phyloP scores from a whole-genome alignment of 2,113 vertebrate species.

The Struthio camelus region DNA sequence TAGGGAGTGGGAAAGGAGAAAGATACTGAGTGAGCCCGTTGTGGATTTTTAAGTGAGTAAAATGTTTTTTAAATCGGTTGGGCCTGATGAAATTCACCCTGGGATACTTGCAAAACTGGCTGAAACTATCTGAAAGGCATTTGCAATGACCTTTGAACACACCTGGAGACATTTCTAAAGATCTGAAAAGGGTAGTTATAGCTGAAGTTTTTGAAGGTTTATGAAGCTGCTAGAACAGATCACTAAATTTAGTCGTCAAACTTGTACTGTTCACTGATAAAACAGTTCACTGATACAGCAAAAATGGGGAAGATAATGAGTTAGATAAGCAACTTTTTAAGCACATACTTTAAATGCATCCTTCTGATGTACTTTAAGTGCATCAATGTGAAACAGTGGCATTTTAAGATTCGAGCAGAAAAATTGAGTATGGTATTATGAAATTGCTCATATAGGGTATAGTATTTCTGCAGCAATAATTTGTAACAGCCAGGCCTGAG shows the following conservation, averaged over 20 bases:
- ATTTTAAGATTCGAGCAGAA: neutral
- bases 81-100: neutral
- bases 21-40: too few species aligned
- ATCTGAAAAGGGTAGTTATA: neutral
- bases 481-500: neutral
- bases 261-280: too few species aligned
- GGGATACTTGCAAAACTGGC: neutral
- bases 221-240: neutral
- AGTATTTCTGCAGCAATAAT: neutral
- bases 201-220: neutral
- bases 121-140: neutral
- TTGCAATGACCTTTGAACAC: neutral
- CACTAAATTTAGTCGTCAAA: neutral
- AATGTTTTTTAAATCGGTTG: neutral
- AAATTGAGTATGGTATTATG: neutral
- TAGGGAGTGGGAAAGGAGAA: too few species aligned
- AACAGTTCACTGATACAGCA: neutral
- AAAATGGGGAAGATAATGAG: neutral
- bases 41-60: too few species aligned
- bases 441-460: neutral
- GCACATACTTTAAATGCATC: neutral
- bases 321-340: neutral
- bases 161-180: neutral
- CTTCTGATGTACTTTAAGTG: neutral
- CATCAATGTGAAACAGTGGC: neutral